Evolutionary conservation across 2,888 invertebrate species (phyloP).

Genomic region (Chaitophorus viminalis): DNA sequence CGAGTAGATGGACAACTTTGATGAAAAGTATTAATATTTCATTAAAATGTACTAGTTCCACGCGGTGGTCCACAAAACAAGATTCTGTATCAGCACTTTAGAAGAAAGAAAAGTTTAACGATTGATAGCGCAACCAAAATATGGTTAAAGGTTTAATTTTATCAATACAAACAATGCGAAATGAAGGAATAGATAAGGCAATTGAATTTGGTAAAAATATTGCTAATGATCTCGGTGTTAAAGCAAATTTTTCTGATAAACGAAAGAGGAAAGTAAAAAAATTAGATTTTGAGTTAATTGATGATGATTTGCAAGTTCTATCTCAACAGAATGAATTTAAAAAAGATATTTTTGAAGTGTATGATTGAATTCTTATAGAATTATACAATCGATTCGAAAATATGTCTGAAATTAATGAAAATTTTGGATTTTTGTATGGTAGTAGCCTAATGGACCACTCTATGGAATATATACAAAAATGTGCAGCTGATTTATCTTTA

Average conservation of each 20-base stretch:
- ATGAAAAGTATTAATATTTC: constrained; percentile 22
- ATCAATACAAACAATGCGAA: not conserved
- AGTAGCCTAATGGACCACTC: not conserved
- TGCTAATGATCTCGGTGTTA: not conserved
- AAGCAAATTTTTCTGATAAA: constrained; percentile 10
- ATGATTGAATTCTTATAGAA: no score
- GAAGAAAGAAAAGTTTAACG: not conserved
- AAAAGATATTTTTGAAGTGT: not conserved
- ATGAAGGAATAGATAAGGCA: not conserved
- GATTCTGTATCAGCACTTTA: no score
- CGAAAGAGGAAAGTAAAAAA: not conserved
- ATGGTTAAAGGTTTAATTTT: constrained; percentile 12
- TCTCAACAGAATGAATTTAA: not conserved
- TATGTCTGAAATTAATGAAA: no score
- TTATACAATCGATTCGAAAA: no score
- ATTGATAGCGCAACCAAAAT: constrained; percentile 3
- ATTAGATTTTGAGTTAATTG: not conserved
- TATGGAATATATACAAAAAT: constrained; percentile 12
- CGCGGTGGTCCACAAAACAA: no score
- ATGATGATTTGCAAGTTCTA: not conserved
- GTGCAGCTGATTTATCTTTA: not conserved
- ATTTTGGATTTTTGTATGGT: not conserved
- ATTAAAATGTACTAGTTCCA: constrained; percentile 14
- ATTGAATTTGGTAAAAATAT: not conserved
- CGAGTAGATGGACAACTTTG: constrained; percentile 9